Conservation (phyloP, 1,140 invertebrate genomes). For the Drosophila asahinai region DNA sequence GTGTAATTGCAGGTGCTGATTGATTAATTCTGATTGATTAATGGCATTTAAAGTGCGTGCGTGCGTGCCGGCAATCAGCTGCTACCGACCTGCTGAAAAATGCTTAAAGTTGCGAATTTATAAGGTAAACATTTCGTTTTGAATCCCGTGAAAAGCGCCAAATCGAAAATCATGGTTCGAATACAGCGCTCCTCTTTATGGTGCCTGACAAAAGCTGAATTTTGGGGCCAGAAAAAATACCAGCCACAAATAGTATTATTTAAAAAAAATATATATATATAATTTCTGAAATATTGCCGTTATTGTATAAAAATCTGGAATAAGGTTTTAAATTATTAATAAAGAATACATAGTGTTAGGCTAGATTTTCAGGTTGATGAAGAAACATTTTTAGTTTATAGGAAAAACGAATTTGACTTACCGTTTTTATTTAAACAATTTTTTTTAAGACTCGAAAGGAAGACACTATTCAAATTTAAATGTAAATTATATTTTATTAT, state of each 20-base stretch:
- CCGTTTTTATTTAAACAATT: too few relatives aligned
- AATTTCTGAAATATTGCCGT: too few relatives aligned
- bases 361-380: too few relatives aligned
- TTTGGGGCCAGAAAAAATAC: too few relatives aligned
- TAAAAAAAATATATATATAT: not conserved
- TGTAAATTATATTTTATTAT: not conserved
- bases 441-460: too few relatives aligned
- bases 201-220: not conserved
- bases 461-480: too few relatives aligned
- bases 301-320: too few relatives aligned
- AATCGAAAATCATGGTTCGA: not conserved
- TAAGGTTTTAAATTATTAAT: too few relatives aligned
- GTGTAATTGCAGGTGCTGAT: conserved; percentile 41
- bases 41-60: conserved; percentile 43
- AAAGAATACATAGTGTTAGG: too few relatives aligned
- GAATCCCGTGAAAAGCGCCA: not conserved
- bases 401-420: too few relatives aligned
- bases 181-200: not conserved
- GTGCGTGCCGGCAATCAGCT: conserved; percentile 15
- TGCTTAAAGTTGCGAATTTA: conserved; percentile 12
- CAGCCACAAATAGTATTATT: too few relatives aligned
- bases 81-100: not conserved
- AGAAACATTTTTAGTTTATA: too few relatives aligned
- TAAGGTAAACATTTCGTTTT: not conserved
- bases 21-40: conserved; percentile 51